A percentile compares a stretch with the other conserved stretches of the same genome.
Evolutionary conservation across 2,797 vertebrate species (phyloP).

Genomic region (Sebastes ruberrimus): DNA sequence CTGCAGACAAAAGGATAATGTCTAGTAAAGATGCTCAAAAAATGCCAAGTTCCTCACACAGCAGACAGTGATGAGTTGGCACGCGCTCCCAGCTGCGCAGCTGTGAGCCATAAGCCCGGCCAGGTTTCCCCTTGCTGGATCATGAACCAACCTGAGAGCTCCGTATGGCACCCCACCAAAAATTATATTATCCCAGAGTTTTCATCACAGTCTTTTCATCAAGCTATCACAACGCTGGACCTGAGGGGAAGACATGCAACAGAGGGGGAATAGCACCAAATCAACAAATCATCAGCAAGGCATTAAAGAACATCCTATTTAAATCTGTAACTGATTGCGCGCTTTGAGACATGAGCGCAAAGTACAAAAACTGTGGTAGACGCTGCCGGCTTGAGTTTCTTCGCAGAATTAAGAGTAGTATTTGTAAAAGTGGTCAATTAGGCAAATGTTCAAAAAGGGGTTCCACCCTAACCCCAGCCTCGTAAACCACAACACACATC

Average conservation of each 20-base stretch:
- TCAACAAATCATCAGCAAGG: slow-evolving; percentile 76
- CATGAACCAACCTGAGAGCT: slow-evolving; percentile 73
- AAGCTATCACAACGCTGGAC: slow-evolving; percentile 69
- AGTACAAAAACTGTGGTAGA: slow-evolving; percentile 15
- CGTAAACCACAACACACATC: too few species aligned
- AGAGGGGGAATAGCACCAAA: slow-evolving; percentile 70
- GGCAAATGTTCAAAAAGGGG: slow-evolving; percentile 4
- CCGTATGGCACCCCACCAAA: slow-evolving; percentile 74
- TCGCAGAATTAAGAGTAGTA: slow-evolving; percentile 32
- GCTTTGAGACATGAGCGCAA: slow-evolving; percentile 28
- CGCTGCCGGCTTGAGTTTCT: slow-evolving; percentile 43
- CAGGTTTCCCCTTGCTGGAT: slow-evolving; percentile 66
- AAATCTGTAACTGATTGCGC: slow-evolving; percentile 67
- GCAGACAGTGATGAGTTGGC: slow-evolving; percentile 72
- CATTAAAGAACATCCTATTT: slow-evolving; percentile 68
- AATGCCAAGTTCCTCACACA: slow-evolving; percentile 64
- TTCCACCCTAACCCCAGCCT: too few species aligned
- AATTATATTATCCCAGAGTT: slow-evolving; percentile 79
- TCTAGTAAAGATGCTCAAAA: slow-evolving; percentile 56
- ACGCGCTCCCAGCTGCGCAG: slow-evolving; percentile 55
- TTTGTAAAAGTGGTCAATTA: slow-evolving; percentile 48
- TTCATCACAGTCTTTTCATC: slow-evolving; percentile 82
- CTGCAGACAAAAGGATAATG: slow-evolving; percentile 53
- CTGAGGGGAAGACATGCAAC: slow-evolving; percentile 63
- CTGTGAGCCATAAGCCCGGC: slow-evolving; percentile 67